Evolutionary conservation across 2,113 vertebrate species (phyloP).

Genomic region (Caranx ignobilis): DNA sequence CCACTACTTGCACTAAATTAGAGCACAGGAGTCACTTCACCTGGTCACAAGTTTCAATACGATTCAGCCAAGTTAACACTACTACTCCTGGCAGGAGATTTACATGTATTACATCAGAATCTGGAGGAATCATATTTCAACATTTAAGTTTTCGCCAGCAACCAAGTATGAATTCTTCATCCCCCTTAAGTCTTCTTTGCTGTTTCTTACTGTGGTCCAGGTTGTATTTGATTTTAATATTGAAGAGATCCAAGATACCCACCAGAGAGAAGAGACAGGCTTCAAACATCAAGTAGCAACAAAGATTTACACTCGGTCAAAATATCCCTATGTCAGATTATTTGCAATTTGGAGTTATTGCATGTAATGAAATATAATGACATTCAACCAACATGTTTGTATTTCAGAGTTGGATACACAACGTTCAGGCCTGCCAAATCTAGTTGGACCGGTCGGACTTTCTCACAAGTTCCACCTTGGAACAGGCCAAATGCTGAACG

Average conservation of each 20-base stretch:
- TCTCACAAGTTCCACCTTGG: not conserved
- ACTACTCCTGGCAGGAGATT: not conserved
- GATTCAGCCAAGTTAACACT: not conserved
- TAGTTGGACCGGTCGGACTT: not conserved
- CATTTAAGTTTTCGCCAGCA: not conserved
- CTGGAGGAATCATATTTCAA: no score
- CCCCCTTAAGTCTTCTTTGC: not conserved
- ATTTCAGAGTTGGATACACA: slow-evolving; percentile 4
- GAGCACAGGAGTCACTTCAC: not conserved
- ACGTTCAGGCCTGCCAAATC: not conserved
- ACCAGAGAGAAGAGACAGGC: not conserved
- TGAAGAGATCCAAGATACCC: not conserved
- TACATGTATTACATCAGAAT: not conserved
- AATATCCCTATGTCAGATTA: not conserved
- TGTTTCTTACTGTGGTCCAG: slow-evolving; percentile 2
- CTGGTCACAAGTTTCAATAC: not conserved
- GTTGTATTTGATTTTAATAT: slow-evolving; percentile 2
- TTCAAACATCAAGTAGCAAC: not conserved
- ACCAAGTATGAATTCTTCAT: not conserved
- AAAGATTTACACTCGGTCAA: not conserved
- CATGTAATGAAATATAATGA: not conserved
- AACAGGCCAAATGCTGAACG: slow-evolving; percentile 5
- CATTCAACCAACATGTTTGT: not conserved
- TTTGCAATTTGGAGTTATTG: not conserved
- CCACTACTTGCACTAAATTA: slow-evolving; percentile 8